Percentiles rank a stretch among this genome's conserved stretches.
Evolutionary conservation across 1,140 invertebrate species (phyloP).

Genomic region (Ips nitidus): DNA sequence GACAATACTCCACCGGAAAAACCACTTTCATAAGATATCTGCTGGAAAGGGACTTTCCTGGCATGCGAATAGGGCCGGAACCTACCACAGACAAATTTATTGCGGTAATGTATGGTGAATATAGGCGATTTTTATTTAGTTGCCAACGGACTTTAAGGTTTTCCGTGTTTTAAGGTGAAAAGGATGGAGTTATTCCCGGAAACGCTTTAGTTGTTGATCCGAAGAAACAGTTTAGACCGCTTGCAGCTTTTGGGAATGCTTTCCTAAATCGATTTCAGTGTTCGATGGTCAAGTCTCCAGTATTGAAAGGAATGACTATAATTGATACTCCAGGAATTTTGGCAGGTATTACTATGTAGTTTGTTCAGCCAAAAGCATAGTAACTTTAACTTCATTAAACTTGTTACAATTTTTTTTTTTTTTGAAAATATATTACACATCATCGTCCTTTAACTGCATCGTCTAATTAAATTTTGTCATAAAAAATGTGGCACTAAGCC

Average conservation of each 20-base stretch:
- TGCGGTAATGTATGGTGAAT: conserved; percentile 66
- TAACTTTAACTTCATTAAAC: too few relatives aligned
- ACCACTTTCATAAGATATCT: conserved; percentile 73
- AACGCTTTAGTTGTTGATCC: conserved; percentile 76
- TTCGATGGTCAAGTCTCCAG: conserved; percentile 62
- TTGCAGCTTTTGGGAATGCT: conserved; percentile 70
- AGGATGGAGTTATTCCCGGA: conserved; percentile 66
- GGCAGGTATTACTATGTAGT: conserved; percentile 57
- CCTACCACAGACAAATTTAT: conserved; percentile 74
- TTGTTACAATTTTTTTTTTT: too few relatives aligned
- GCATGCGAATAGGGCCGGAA: conserved; percentile 65
- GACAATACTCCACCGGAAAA: conserved; percentile 77
- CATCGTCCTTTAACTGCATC: too few relatives aligned
- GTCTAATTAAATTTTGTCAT: background rate
- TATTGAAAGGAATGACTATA: conserved; percentile 72
- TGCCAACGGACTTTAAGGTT: background rate
- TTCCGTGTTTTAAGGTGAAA: conserved; percentile 22
- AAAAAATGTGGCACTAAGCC: background rate
- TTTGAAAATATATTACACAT: too few relatives aligned
- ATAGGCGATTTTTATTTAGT: conserved; percentile 35
- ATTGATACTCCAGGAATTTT: conserved; percentile 76
- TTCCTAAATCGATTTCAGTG: conserved; percentile 78
- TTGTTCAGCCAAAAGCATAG: background rate
- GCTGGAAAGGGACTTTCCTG: conserved; percentile 66
- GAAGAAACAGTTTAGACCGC: conserved; percentile 67